Base-by-base conservation (phyloP, 2,797 vertebrate genomes). In the Fringilla coelebs region DNA sequence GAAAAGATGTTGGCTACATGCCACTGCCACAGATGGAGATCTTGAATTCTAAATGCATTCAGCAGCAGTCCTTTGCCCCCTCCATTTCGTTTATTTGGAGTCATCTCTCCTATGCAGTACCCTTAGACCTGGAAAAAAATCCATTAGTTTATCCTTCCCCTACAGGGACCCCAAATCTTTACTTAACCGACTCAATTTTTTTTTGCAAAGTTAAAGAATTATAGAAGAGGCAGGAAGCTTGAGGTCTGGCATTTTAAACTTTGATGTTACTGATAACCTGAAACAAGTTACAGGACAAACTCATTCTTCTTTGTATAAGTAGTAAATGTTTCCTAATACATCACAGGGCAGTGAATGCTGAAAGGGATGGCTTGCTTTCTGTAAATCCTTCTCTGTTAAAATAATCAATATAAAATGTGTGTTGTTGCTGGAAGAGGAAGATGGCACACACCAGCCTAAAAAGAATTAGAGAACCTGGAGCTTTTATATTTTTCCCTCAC, bases 21-120 rank as follows among this genome's bases (percentile, higher is more conserved):
- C 71, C 89, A 95, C 58, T 89, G 57, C 90, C 90, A 89, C 95
- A 97, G 88, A 94, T 77, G 80, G 83, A 62, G n/a, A 90, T 57
- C 79, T 89, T 86, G 38, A 94, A 92, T 96, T 88, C 68, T 88
- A 67, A 94, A 90, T 73, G 61, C 70, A 45, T 75, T 96, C 82
- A 89, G 72, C 75, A 68, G 75, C 65, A 79, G 34, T 70, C 57
- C 71, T 81, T 85, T 88, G 57, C 80, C 71, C 78, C 88, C 28
- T 93, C 54, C 18, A 9, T 68, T 73, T 65, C 20, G 25, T 73
- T 91, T 96, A 67, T 94, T 96, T 93, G 55, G 65, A 91, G 79
- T 92, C 70, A 80, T 79, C 89, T 93, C 41, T 91, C 52, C 80
- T 77, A 76, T 62, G 18, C 46, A 84, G 54, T 60, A 92, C 65